Evolutionary conservation across 2,113 vertebrate genomes (phyloP), one percentile per base, ranked within the genome.

Genomic region (Polypterus bichir): DNA sequence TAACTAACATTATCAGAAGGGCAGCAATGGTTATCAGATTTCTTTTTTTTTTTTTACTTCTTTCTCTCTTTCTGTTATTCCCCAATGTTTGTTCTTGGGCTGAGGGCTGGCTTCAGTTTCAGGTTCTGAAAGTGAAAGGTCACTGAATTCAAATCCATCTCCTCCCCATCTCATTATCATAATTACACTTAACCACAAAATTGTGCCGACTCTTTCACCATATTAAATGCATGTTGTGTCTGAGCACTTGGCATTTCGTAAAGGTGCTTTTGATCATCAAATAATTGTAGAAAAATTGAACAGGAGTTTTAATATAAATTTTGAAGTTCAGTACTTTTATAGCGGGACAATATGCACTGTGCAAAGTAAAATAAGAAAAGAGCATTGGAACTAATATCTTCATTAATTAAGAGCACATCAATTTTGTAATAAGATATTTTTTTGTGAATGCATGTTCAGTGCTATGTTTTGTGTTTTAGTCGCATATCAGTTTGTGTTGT

Each of bases 281-380:
- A 27, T 27, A 27, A 27, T 27, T 27, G 27, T 27, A 27, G 27
- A 27, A 27, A n/a, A n/a, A n/a, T n/a, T n/a, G n/a, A n/a, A n/a
- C n/a, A n/a, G n/a, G n/a, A n/a, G n/a, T n/a, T n/a, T n/a, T n/a
- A n/a, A n/a, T n/a, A n/a, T n/a, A n/a, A n/a, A n/a, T n/a, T n/a
- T 27, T 27, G 27, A 27, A 84, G 82, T 78, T 82, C 81, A 81
- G 49, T 64, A 69, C 71, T 83, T 84, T 82, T 79, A 79, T 81
- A 81, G 79, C 79, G 82, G 81, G 83, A 83, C 71, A 47, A 46
- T 76, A 74, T 60, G 75, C 75, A 59, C 61, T 65, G 0, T 68
- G 70, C 66, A 62, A 73, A 73, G 70, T 75, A 27, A 27, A 27
- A 27, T 27, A 27, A 27, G 27, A 27, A 27, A 27, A 27, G 27